Evolutionary conservation across 2,113 vertebrate species (phyloP), one percentile per base, ranked within the genome.

Genomic region (Megaceryle torquata): DNA sequence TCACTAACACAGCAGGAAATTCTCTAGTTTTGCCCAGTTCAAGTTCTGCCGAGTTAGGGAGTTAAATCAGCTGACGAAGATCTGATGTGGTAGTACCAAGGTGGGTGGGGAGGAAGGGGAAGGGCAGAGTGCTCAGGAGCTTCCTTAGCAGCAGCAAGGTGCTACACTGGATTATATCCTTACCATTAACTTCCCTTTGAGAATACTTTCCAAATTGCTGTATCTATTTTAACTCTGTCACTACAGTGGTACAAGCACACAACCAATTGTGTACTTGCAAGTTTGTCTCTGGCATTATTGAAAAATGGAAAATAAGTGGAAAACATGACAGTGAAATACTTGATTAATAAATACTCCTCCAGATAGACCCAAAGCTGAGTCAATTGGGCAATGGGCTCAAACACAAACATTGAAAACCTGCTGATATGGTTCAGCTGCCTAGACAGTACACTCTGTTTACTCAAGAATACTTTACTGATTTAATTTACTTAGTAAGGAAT

Each of bases 321-420:
- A 74, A 71, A 63, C 4, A 21, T 28, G 16, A 26, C 1, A 21
- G 29, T 1, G 2, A 78, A 51, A 59, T 21, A 28, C 25, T 44
- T 53, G 39, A 79, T 18, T 22, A 9, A 5, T 3, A 3, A 48
- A 39, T 46, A 1, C 17, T 60, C 9, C 22, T 60, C 26, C 50
- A 4, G 15, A 19, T 1, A 41, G 51, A n/a, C 28, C 8, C 31
- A 37, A 41, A 33, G 53, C n/a, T 33, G 28, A 75, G 51, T 20
- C 51, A 59, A 48, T 1, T 13, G 31, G 71, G 51, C 41, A 11
- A 12, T 0, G 7, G 17, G 60, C 59, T 61, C 17, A 15, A 53
- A 54, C 11, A 19, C 0, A 5, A 65, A 25, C 37, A 7, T 0
- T 13, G 21, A 39, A 57, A 31, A 26, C 18, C 37, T 68, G 65